These are phyloP conservation scores for Glaucidium brasilianum DNA, from an alignment of 2,113 vertebrate genomes.

Conservation along the genomic window DNA sequence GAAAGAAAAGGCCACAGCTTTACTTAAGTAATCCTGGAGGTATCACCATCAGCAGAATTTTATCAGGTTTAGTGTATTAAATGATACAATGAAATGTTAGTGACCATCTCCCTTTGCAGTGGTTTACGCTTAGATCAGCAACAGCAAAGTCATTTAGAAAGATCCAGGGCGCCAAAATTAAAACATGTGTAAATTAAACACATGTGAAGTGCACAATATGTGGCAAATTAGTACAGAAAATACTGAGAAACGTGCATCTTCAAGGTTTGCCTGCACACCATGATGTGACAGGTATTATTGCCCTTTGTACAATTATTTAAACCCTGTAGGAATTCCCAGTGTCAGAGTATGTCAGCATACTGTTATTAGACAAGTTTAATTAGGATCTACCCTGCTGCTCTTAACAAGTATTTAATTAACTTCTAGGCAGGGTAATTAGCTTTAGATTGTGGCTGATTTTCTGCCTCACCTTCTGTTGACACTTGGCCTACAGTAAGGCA, in stretches of 20 bases:
- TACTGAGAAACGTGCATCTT: slow-evolving; percentile 63
- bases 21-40: slow-evolving; percentile 1
- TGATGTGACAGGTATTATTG: slow-evolving; percentile 78
- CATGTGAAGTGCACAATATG: slow-evolving; percentile 61
- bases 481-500: slow-evolving; percentile 70
- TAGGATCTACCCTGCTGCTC: slow-evolving; percentile 86
- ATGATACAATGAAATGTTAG: background rate
- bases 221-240: slow-evolving; percentile 71
- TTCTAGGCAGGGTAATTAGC: slow-evolving; percentile 87
- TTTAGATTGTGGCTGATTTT: slow-evolving; percentile 80
- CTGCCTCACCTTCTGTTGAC: slow-evolving; percentile 85
- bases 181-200: slow-evolving; percentile 74
- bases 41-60: background rate
- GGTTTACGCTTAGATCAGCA: background rate
- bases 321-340: slow-evolving; percentile 79
- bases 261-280: slow-evolving; percentile 45
- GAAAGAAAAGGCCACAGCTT: slow-evolving; percentile 13
- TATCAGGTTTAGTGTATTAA: slow-evolving; percentile 35
- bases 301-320: slow-evolving; percentile 77
- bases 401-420: slow-evolving; percentile 90
- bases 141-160: slow-evolving; percentile 37
- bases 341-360: slow-evolving; percentile 82
- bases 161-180: slow-evolving; percentile 51
- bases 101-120: slow-evolving; percentile 15
- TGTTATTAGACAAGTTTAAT: slow-evolving; percentile 89